Percentiles rank a stretch among this genome's conserved stretches.
phyloP scores from a whole-genome alignment of 2,113 vertebrate genomes.

The Oryctolagus cuniculus region DNA sequence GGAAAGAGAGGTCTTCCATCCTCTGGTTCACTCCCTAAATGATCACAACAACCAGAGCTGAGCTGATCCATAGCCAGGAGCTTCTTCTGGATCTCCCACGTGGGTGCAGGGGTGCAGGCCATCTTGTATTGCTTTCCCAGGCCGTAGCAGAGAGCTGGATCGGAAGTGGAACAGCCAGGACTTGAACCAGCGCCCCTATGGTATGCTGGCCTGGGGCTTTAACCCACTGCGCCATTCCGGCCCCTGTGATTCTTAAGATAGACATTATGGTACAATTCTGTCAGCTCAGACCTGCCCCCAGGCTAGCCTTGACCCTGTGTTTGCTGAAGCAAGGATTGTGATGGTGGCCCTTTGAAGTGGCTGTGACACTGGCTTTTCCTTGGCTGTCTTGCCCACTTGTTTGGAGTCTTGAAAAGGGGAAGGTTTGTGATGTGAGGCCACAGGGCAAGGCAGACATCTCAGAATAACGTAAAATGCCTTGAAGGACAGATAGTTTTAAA shows the following conservation, averaged over 20 bases:
- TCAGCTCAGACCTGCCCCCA: neutral
- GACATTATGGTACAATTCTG: neutral
- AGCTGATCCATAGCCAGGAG: too few relatives aligned
- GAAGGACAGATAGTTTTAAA: constrained; percentile 1
- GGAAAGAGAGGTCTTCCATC: too few relatives aligned
- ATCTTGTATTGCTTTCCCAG: too few relatives aligned
- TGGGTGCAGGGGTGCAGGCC: too few relatives aligned
- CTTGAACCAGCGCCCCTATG: too few relatives aligned
- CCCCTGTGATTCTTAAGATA: neutral
- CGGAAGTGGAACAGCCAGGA: too few relatives aligned
- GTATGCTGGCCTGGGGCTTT: too few relatives aligned
- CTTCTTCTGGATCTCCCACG: too few relatives aligned
- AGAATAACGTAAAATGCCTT: constrained; percentile 49
- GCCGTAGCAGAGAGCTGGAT: too few relatives aligned
- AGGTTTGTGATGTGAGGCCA: constrained; percentile 16
- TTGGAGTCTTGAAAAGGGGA: neutral
- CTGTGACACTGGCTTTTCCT: neutral
- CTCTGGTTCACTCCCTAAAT: too few relatives aligned
- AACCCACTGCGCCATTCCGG: neutral
- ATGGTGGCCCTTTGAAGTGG: neutral
- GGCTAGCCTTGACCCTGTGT: neutral
- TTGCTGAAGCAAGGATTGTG: neutral
- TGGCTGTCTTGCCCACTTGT: neutral
- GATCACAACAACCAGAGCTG: too few relatives aligned
- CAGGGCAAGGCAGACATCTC: constrained; percentile 37